These are phyloP conservation scores for Coptodon rendalli DNA, from an alignment of 2,113 vertebrate genomes.

Conservation along the genomic window DNA sequence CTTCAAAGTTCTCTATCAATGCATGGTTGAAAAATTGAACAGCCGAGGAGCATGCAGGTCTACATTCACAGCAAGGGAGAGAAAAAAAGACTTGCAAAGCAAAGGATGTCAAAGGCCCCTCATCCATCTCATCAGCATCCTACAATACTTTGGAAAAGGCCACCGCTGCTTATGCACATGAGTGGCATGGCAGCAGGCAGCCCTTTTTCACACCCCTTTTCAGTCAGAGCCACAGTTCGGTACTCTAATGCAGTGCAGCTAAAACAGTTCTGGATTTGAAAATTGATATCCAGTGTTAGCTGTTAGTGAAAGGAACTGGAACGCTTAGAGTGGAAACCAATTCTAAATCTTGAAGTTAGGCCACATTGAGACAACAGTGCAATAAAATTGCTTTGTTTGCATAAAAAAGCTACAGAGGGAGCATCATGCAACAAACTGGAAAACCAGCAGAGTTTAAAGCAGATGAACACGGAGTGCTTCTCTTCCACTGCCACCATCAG, in stretches of 20 bases:
- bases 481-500: background rate
- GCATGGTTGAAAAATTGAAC: constrained; percentile 22
- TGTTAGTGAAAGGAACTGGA: background rate
- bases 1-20: constrained; percentile 30
- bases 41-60: background rate
- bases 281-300: background rate
- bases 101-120: constrained; percentile 25
- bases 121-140: constrained; percentile 30
- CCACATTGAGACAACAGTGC: background rate
- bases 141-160: constrained; percentile 1
- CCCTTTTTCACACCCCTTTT: background rate
- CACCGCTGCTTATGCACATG: constrained; percentile 4
- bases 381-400: background rate
- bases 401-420: background rate
- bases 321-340: background rate
- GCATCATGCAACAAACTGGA: background rate
- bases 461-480: background rate
- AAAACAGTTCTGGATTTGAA: constrained; percentile 1
- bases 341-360: background rate
- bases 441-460: background rate
- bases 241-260: constrained; percentile 14
- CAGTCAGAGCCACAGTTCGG: background rate
- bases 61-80: background rate
- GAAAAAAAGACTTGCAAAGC: constrained; percentile 5
- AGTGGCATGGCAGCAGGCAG: constrained; percentile 3